These are phyloP conservation scores for Oxystoma pomonae DNA, from an alignment of 2,888 invertebrate species.

Conservation along the genomic window DNA sequence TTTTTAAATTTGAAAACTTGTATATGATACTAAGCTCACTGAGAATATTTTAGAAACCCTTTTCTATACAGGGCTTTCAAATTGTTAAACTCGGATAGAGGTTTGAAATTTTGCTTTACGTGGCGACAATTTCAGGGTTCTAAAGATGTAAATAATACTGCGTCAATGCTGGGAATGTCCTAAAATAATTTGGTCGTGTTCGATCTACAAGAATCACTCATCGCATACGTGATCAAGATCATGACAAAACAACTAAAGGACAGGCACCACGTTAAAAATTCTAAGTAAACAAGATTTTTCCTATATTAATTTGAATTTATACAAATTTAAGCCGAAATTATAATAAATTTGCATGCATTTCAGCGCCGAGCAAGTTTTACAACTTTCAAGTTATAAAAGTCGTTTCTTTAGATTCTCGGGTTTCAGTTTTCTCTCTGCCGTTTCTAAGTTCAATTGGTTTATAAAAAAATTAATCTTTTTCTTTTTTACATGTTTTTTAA, in stretches of 20 bases:
- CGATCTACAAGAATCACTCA: too few relatives aligned
- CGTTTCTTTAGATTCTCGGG: background rate
- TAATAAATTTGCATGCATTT: background rate
- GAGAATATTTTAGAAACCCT: too few relatives aligned
- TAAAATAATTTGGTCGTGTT: too few relatives aligned
- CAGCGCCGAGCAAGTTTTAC: slow-evolving; percentile 1
- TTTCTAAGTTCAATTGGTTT: background rate
- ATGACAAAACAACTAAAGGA: background rate
- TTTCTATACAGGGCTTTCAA: too few relatives aligned
- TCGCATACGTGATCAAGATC: background rate
- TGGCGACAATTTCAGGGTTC: too few relatives aligned
- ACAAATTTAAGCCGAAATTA: background rate
- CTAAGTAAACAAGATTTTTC: background rate
- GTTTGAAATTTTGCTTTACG: too few relatives aligned
- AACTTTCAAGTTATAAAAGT: slow-evolving; percentile 1
- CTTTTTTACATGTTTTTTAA: slow-evolving; percentile 14
- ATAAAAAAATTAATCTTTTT: slow-evolving; percentile 7
- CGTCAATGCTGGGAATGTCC: too few relatives aligned
- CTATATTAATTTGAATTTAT: background rate
- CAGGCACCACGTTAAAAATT: background rate
- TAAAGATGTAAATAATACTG: too few relatives aligned
- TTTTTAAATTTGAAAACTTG: too few relatives aligned
- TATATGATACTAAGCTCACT: too few relatives aligned
- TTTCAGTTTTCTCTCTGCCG: background rate
- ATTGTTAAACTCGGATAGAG: too few relatives aligned